These are phyloP conservation scores for Datnioides undecimradiatus DNA, from an alignment of 2,113 vertebrate genomes.

Conservation along the genomic window DNA sequence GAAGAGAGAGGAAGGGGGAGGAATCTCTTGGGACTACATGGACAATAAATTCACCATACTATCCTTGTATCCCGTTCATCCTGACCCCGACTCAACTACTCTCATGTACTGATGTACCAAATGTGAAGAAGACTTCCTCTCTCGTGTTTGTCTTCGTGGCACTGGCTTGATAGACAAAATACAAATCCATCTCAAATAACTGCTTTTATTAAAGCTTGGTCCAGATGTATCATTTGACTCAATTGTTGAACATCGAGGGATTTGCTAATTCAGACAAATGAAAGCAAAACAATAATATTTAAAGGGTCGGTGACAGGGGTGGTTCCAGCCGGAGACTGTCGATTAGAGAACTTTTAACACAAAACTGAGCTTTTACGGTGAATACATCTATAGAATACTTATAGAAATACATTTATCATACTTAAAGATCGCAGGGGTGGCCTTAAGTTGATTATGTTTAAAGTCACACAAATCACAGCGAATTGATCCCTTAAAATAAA, in stretches of 20 bases:
- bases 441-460: neutral
- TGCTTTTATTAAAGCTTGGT: conserved; percentile 50
- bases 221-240: conserved; percentile 54
- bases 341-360: conserved; percentile 12
- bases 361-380: neutral
- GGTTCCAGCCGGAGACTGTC: conserved; percentile 17
- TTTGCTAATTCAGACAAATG: conserved; percentile 60
- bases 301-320: conserved; percentile 30
- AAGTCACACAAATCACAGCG: neutral
- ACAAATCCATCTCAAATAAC: conserved; percentile 57
- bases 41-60: conserved; percentile 53
- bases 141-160: conserved; percentile 55
- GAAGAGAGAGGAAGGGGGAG: conserved; percentile 38
- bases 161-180: conserved; percentile 56
- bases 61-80: conserved; percentile 29
- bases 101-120: conserved; percentile 21
- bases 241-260: conserved; percentile 36
- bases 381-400: conserved; percentile 7
- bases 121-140: conserved; percentile 41
- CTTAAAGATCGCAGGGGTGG: neutral
- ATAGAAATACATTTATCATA: neutral
- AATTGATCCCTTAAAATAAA: neutral
- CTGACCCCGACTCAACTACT: conserved; percentile 2
- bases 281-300: conserved; percentile 64
- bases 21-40: conserved; percentile 17